phyloP scores from a whole-genome alignment of 2,113 vertebrate species.

The Dromas ardeola region DNA sequence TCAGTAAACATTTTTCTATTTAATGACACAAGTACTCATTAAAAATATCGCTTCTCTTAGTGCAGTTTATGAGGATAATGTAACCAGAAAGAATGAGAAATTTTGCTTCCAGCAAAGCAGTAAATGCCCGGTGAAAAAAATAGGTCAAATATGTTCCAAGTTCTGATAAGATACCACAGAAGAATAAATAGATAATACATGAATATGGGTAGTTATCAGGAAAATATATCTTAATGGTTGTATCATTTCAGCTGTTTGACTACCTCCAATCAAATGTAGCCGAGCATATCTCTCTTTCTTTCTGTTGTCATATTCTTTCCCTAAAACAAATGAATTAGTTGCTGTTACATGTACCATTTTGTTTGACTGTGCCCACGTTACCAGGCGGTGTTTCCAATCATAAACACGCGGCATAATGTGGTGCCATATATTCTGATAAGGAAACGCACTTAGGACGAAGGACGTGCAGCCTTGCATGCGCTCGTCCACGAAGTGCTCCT shows the following conservation, averaged over 20 bases:
- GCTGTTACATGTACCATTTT: not conserved
- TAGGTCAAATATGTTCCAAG: not conserved
- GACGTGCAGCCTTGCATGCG: not conserved
- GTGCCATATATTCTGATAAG: conserved; percentile 41
- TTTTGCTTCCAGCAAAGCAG: not conserved
- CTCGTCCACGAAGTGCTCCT: not conserved
- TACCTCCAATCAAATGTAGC: not conserved
- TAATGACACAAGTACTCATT: not conserved
- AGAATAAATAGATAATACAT: not conserved
- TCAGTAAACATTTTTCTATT: not conserved
- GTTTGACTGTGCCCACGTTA: not conserved
- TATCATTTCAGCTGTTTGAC: not conserved
- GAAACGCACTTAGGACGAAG: not conserved
- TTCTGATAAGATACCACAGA: not conserved
- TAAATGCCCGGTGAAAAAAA: not conserved
- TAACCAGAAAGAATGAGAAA: not conserved
- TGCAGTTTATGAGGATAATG: not conserved
- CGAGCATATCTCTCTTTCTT: not conserved
- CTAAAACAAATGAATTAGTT: not conserved
- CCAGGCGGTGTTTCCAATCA: not conserved
- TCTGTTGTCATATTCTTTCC: not conserved
- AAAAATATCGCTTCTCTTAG: not conserved
- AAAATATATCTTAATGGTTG: not conserved
- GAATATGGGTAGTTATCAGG: not conserved
- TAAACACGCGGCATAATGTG: not conserved